phyloP scores from a whole-genome alignment of 2,113 vertebrate genomes.

The Oenanthe oenanthe region DNA sequence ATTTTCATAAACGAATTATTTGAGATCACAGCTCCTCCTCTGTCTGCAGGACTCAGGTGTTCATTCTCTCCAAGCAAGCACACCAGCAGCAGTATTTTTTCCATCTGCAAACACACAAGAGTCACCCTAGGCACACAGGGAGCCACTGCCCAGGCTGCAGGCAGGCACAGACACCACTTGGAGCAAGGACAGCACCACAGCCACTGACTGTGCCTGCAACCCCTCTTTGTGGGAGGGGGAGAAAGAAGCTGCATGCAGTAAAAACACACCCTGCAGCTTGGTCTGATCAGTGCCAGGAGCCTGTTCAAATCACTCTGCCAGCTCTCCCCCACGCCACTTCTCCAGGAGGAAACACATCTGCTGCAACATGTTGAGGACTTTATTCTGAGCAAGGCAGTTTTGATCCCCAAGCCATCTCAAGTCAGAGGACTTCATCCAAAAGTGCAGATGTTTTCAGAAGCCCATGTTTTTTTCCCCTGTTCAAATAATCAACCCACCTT shows the following conservation, averaged over 20 bases:
- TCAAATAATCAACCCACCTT: not conserved
- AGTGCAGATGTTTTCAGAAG: not conserved
- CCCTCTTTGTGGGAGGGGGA: not conserved
- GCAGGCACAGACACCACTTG: fast-evolving
- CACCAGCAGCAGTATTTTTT: not conserved
- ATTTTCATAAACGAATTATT: not conserved
- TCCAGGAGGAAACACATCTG: not conserved
- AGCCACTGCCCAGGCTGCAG: not conserved
- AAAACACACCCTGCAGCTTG: fast-evolving
- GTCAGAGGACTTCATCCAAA: not conserved
- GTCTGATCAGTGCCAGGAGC: not conserved
- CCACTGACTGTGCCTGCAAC: fast-evolving
- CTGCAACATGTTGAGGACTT: fast-evolving
- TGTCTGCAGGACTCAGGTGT: not conserved
- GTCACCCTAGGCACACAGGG: not conserved
- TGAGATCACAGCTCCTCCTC: not conserved
- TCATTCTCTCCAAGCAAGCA: fast-evolving
- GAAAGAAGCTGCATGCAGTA: fast-evolving
- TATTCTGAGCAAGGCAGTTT: not conserved
- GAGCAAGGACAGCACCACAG: fast-evolving
- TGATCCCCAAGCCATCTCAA: not conserved
- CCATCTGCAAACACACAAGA: not conserved
- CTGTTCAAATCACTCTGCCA: too few species aligned
- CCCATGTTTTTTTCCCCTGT: fast-evolving
- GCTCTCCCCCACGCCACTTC: not conserved